Evolutionary conservation across 2,888 invertebrate genomes (phyloP).

Genomic region (Perdita meconis): DNA sequence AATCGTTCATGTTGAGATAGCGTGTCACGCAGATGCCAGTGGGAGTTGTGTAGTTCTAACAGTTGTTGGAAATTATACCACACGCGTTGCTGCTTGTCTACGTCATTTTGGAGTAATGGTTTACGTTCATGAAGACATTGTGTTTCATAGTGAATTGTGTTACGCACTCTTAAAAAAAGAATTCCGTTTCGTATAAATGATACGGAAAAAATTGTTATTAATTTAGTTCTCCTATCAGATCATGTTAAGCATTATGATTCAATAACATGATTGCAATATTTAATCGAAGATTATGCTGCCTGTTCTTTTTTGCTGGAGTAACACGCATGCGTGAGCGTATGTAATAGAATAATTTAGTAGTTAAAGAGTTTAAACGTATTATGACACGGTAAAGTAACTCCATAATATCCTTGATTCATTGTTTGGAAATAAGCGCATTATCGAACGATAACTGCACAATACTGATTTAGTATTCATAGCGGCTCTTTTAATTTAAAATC

Average conservation of each 20-base stretch:
- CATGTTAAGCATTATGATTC: not conserved
- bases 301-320: not conserved
- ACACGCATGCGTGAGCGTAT: not conserved
- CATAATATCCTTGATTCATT: constrained; percentile 38
- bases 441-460: constrained; percentile 5
- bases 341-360: constrained; percentile 52
- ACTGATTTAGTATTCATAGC: constrained; percentile 16
- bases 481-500: not conserved
- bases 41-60: no score
- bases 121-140: no score
- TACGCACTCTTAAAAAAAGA: no score
- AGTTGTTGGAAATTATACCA: no score
- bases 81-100: no score
- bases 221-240: no score
- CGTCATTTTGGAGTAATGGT: no score
- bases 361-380: constrained; percentile 29
- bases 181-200: no score
- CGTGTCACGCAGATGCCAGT: no score
- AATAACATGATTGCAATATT: not conserved
- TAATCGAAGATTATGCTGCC: not conserved
- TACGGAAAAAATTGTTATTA: no score
- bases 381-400: constrained; percentile 23
- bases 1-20: no score
- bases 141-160: no score
- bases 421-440: constrained; percentile 53